Percentiles rank a stretch among this genome's conserved stretches.
These are phyloP conservation scores for Terrapene triunguis DNA, from an alignment of 2,113 vertebrate genomes.

Conservation along the genomic window DNA sequence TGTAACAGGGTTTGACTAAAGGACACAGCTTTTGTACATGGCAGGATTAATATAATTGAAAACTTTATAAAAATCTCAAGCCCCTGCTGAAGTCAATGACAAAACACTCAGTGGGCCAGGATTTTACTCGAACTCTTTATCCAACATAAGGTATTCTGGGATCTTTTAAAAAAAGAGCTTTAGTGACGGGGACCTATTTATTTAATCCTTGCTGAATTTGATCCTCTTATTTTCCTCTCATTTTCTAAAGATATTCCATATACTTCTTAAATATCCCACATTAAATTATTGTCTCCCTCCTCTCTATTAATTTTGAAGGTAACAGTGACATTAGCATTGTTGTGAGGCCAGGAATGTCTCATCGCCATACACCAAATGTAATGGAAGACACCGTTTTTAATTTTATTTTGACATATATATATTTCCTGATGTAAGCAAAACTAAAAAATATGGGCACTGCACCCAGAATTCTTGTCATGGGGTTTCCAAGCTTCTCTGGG, in stretches of 20 bases:
- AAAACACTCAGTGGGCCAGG: neutral
- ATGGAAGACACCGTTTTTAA: constrained; percentile 25
- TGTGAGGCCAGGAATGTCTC: neutral
- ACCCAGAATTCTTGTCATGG: constrained; percentile 16
- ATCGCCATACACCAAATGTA: constrained; percentile 10
- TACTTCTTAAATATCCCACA: neutral
- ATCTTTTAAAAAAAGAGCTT: neutral
- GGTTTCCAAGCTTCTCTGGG: neutral
- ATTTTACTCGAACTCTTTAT: neutral
- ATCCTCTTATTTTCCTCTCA: neutral
- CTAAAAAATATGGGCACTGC: constrained; percentile 7
- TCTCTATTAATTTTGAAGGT: neutral
- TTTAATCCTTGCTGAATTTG: neutral
- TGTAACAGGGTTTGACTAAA: neutral
- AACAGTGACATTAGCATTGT: neutral
- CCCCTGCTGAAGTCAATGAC: neutral
- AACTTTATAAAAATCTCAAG: neutral
- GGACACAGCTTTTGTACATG: neutral
- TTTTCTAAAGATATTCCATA: neutral
- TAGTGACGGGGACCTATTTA: neutral
- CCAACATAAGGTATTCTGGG: neutral
- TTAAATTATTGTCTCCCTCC: neutral
- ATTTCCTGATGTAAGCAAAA: constrained; percentile 29
- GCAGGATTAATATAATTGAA: neutral
- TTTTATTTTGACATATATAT: neutral